A percentile compares a stretch with the other conserved stretches of the same genome.
phyloP scores from a whole-genome alignment of 2,888 invertebrate species.

The Gnatocerus cornutus region DNA sequence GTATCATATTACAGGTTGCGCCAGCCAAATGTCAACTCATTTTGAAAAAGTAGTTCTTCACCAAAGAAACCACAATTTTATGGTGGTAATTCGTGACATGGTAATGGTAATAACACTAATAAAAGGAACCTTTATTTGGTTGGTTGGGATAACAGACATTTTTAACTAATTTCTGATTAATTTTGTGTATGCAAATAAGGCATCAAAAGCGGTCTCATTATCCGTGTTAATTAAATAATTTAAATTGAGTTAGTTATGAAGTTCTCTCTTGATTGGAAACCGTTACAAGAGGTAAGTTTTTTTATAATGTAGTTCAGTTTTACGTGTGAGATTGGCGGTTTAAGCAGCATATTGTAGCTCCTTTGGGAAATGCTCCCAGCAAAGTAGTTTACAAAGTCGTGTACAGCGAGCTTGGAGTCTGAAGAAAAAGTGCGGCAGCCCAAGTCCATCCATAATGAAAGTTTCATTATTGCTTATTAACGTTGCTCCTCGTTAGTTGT shows the following conservation, averaged over 20 bases:
- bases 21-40: too few species aligned
- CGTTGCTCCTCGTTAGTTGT: slow-evolving; percentile 7
- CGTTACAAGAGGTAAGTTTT: not conserved
- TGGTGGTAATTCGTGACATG: too few species aligned
- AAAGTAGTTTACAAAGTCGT: slow-evolving; percentile 26
- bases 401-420: not conserved
- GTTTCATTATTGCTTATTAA: slow-evolving; percentile 18
- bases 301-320: slow-evolving; percentile 7
- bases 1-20: too few species aligned
- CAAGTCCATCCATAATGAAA: slow-evolving; percentile 24
- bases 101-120: too few species aligned
- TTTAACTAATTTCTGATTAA: too few species aligned
- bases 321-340: slow-evolving; percentile 16
- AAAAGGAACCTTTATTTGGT: too few species aligned
- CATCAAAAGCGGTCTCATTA: not conserved
- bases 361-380: slow-evolving; percentile 21
- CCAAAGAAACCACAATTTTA: too few species aligned
- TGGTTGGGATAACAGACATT: too few species aligned
- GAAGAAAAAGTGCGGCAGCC: slow-evolving; percentile 12
- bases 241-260: not conserved
- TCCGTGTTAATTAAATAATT: not conserved
- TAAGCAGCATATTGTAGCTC: slow-evolving; percentile 10
- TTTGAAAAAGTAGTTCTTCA: too few species aligned
- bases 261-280: not conserved
- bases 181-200: too few species aligned